Conservation (phyloP, 2,797 vertebrate genomes). For the Xiphorhynchus erythropygius region DNA sequence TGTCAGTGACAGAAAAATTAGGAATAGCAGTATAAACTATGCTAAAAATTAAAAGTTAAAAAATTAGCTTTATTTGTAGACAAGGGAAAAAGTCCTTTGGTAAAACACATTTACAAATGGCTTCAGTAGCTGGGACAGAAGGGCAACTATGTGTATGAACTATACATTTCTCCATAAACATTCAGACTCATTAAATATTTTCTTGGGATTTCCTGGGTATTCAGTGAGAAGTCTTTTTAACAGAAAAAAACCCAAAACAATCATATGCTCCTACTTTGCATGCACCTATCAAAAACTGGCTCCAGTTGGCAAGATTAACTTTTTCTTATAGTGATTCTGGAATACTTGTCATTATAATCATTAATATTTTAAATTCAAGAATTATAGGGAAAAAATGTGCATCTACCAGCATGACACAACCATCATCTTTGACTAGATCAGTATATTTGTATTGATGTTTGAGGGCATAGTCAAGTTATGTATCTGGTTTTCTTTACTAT, state of each 20-base stretch:
- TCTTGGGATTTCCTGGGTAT: background rate
- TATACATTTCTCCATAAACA: background rate
- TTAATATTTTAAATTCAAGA: background rate
- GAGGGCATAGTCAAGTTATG: background rate
- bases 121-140: background rate
- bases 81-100: background rate
- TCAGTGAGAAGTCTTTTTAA: background rate
- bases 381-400: background rate
- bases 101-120: background rate
- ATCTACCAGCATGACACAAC: background rate
- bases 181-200: background rate
- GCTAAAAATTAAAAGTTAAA: background rate
- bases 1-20: background rate
- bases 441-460: background rate
- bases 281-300: background rate
- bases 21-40: background rate
- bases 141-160: background rate
- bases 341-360: background rate
- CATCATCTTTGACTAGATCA: background rate
- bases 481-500: background rate
- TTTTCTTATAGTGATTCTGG: background rate
- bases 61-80: background rate
- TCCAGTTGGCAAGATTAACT: background rate
- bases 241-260: background rate
- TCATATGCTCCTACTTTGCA: background rate